Evolutionary conservation across 2,888 invertebrate species (phyloP).

Genomic region (Aphelenchoides bicaudatus): DNA sequence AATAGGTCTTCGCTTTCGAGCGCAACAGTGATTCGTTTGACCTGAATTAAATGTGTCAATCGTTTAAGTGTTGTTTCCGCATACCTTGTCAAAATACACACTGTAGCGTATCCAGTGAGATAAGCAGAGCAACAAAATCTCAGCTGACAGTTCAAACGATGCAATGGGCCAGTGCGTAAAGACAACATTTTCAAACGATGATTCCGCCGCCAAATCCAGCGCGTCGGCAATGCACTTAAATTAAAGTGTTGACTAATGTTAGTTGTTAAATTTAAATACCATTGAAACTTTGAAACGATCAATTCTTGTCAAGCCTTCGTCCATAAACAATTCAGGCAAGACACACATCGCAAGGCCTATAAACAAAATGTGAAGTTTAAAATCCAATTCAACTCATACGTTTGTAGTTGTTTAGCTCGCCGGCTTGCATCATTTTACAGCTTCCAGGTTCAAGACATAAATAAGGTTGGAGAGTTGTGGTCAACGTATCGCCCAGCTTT

Average conservation of each 20-base stretch:
- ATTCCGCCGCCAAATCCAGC: constrained; percentile 3
- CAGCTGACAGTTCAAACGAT: constrained; percentile 15
- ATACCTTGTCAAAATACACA: constrained; percentile 15
- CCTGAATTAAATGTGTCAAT: constrained; percentile 1
- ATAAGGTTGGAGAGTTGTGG: constrained; percentile 5
- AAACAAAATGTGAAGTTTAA: background rate
- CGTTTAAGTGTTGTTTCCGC: constrained; percentile 1
- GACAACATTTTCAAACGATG: background rate
- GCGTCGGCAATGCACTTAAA: constrained; percentile 18
- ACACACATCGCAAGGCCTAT: constrained; percentile 16
- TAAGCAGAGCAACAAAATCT: constrained; percentile 15
- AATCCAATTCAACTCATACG: background rate
- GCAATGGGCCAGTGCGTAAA: constrained; percentile 17
- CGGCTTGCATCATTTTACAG: constrained; percentile 8
- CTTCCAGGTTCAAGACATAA: constrained; percentile 4
- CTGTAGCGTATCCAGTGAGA: constrained; percentile 12
- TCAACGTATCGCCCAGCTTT: background rate
- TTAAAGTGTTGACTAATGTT: too few species aligned
- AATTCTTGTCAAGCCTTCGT: constrained; percentile 10
- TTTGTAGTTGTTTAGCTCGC: constrained; percentile 11
- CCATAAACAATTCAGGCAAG: constrained; percentile 17
- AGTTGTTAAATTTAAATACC: too few species aligned
- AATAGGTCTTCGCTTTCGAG: constrained; percentile 9
- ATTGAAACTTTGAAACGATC: constrained; percentile 19
- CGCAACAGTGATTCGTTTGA: background rate